Evolutionary conservation across 1,140 invertebrate species (phyloP).

Genomic region (Stratiolaelaps scimitus): DNA sequence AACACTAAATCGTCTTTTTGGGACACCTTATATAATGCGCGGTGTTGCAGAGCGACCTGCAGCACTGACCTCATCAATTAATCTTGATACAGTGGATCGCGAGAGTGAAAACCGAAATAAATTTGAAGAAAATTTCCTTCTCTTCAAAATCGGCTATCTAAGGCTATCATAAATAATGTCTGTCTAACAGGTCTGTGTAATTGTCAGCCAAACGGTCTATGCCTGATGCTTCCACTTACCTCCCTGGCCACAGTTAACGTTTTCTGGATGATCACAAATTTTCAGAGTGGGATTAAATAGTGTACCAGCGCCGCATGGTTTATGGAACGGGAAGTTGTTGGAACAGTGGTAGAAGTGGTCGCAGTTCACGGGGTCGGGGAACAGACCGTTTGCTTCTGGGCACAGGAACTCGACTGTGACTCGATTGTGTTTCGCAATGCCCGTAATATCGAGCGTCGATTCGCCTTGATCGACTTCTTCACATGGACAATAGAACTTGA

Average conservation of each 20-base stretch:
- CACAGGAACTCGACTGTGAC: neutral
- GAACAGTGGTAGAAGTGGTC: slow-evolving; percentile 28
- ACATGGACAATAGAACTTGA: slow-evolving; percentile 41
- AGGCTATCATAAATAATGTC: too few relatives aligned
- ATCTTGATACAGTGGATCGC: too few relatives aligned
- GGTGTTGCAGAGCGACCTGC: too few relatives aligned
- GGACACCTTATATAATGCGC: too few relatives aligned
- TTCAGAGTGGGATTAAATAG: slow-evolving; percentile 64
- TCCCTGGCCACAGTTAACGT: slow-evolving; percentile 53
- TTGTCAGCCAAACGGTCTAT: too few relatives aligned
- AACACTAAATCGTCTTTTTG: too few relatives aligned
- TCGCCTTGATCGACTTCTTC: slow-evolving; percentile 13
- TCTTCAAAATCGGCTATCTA: too few relatives aligned
- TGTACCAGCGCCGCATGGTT: slow-evolving; percentile 56
- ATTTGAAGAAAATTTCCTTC: too few relatives aligned
- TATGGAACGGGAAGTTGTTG: slow-evolving; percentile 15
- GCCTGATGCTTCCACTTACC: too few relatives aligned
- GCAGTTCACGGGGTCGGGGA: slow-evolving; percentile 6
- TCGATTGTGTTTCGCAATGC: neutral
- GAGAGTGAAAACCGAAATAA: too few relatives aligned
- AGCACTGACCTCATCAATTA: too few relatives aligned
- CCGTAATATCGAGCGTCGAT: neutral
- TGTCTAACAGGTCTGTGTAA: too few relatives aligned
- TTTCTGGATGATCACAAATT: slow-evolving; percentile 66
- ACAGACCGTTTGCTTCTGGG: slow-evolving; percentile 11